Evolutionary conservation across 2,888 invertebrate species (phyloP), one percentile per base, ranked within the genome.

Genomic region (Sinelater perroti): DNA sequence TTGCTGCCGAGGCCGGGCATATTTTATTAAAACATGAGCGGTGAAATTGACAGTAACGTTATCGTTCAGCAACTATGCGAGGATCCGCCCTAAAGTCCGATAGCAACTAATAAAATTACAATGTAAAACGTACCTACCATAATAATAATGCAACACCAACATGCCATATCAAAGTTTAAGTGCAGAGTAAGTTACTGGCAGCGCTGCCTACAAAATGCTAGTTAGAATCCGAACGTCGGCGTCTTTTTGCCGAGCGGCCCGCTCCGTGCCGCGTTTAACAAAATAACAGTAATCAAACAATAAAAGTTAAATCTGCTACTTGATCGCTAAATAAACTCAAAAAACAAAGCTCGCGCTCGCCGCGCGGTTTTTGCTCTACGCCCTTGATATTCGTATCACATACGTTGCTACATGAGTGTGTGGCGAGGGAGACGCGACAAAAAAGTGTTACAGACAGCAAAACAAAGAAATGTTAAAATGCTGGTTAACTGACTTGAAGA

Each of bases 381-480:
- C 50, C 58, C 17, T 59, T 67, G 60, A 65, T 69, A 69, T 69
- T 69, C 67, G 63, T 44, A 61, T 61, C 67, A 66, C 66, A 66
- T 61, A 60, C 57, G 38, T 44, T 42, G 46, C 26, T 47, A 44
- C 46, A 55, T 20, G 36, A 56, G 53, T 46, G 50, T 53, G 60
- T 60, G 62, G 62, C 56, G 66, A 62, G 62, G 65, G 66, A 63
- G 61, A 67, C 64, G 38, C 53, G 59, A 64, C 55, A 68, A 69
- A 70, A 70, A 69, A 68, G 66, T 69, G 70, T 70, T 67, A 67
- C 69, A 68, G 69, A 70, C 70, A 63, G 65, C 65, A 67, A 70
- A 71, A 70, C 70, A 70, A 70, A 70, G 70, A 69, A 65, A 68
- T 66, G 38, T 56, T 64, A 61, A 70, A 68, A 67, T 60, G 66